Evolutionary conservation across 1,140 invertebrate species (phyloP).

Genomic region (Drosophila azteca): DNA sequence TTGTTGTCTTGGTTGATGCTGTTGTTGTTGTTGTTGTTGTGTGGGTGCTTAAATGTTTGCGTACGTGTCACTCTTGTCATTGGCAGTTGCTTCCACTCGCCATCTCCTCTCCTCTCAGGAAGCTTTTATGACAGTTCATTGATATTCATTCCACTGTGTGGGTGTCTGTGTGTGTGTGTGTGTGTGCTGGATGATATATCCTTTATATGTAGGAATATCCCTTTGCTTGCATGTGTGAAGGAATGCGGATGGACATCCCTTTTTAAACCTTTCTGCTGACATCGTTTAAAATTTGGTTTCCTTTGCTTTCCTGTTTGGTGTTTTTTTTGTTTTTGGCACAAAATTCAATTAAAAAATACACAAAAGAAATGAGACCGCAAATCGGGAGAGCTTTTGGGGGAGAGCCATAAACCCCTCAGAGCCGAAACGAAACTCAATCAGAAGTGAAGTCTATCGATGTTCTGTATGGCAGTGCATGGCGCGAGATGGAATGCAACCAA

Average conservation of each 20-base stretch:
- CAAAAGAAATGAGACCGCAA: conserved; percentile 41
- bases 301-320: too few relatives aligned
- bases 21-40: conserved; percentile 43
- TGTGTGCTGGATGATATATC: conserved; percentile 1
- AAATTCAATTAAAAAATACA: conserved; percentile 39
- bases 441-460: conserved; percentile 72
- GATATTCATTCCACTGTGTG: conserved; percentile 68
- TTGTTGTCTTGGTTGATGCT: too few relatives aligned
- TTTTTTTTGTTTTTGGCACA: neutral
- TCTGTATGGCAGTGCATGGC: conserved; percentile 30
- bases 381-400: conserved; percentile 62
- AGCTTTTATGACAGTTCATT: conserved; percentile 77
- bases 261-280: conserved; percentile 32
- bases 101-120: conserved; percentile 17
- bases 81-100: conserved; percentile 28
- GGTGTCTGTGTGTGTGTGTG: conserved; percentile 3
- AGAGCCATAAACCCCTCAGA: conserved; percentile 7
- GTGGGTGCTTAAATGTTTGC: conserved; percentile 68
- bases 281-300: conserved; percentile 40
- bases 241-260: neutral
- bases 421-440: conserved; percentile 53
- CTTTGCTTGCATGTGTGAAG: neutral
- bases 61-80: conserved; percentile 72
- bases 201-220: conserved; percentile 9
- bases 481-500: conserved; percentile 25